Evolutionary conservation across 2,113 vertebrate genomes (phyloP).

Genomic region (Neomonachus schauinslandi): DNA sequence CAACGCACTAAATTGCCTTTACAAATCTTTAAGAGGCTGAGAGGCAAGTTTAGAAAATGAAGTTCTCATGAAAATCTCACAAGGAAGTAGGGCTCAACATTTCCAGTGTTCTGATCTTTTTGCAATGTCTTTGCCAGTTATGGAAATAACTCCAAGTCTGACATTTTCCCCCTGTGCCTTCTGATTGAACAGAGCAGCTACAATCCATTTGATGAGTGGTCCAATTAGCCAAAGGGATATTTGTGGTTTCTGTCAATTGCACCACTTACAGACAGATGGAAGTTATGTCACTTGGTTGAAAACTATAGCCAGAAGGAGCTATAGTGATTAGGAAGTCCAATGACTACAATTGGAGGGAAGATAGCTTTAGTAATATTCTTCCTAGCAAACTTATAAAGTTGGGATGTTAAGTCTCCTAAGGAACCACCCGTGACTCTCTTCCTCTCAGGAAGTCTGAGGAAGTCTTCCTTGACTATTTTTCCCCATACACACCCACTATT

Average conservation of each 20-base stretch:
- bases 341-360: neutral
- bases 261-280: neutral
- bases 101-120: neutral
- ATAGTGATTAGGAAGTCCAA: neutral
- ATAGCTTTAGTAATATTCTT: neutral
- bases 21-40: neutral
- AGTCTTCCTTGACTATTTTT: neutral
- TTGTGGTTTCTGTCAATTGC: neutral
- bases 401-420: neutral
- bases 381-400: neutral
- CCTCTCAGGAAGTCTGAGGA: neutral
- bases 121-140: neutral
- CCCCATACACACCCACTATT: neutral
- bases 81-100: neutral
- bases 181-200: neutral
- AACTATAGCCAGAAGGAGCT: neutral
- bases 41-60: conserved; percentile 4
- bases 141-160: neutral
- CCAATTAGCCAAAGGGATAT: neutral
- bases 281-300: neutral
- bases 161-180: neutral
- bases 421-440: neutral
- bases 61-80: neutral
- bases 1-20: neutral
- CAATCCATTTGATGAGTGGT: neutral